Base-by-base conservation (phyloP, 2,797 vertebrate genomes). In the Sebastolobus altivelis region DNA sequence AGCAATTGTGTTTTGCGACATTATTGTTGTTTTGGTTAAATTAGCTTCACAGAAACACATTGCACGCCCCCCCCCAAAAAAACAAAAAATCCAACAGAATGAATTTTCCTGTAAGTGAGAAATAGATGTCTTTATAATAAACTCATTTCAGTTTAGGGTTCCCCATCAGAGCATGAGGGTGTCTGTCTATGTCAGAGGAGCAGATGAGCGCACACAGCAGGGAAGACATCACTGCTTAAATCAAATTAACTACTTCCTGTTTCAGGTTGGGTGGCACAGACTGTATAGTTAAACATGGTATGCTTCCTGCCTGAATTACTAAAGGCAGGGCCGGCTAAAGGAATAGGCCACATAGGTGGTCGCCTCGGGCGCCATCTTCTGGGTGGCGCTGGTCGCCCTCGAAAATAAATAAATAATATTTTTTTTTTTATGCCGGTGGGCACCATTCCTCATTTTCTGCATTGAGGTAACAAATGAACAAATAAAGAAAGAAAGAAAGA, bases 161-260 rank as follows among this genome's bases (percentile, higher is more conserved):
- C 22, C 58, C 25, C 37, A 38, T 52, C 35, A 29, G 56, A 58
- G 37, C 12, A 12, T n/a, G 46, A 60, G 2, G 2, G 2, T 13
- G 38, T 35, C 14, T 27, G 35, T 25, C 22, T 52, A 12, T 22
- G 40, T 49, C 58, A 20, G 25, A 22, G 52, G 49, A 40, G 35
- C 27, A 33, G 4, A 60, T 56, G 4, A 33, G 37, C 13, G 25
- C 43, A 65, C 22, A 56, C 40, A 65, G 63, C 29, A 61, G 33
- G 59, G 43, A 49, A 52, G 18, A 22, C 43, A 4, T 16, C 14
- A 46, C 43, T 2, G 16, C 11, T n/a, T 16, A 13, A 10, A 25
- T 18, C 1, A 27, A 8, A 31, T 14, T 1, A 52, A 58, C 69
- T 54, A 55, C 63, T 35, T 80, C 40, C 76, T 63, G 73, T 72